phyloP scores from a whole-genome alignment of 2,797 vertebrate species.

The Halcyon chelicuti region DNA sequence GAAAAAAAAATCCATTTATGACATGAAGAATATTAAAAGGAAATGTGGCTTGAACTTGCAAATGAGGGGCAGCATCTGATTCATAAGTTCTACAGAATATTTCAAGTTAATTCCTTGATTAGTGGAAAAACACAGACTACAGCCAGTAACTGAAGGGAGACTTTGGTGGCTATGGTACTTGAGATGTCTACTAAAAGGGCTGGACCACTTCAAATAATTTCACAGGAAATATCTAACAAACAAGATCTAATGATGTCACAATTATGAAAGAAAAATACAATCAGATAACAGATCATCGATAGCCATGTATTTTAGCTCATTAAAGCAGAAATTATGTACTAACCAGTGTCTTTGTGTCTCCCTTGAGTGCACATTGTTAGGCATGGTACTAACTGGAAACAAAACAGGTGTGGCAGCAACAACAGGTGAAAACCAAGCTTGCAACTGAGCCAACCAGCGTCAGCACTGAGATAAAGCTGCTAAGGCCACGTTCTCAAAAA shows the following conservation, averaged over 20 bases:
- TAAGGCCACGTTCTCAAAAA: neutral
- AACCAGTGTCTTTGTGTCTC: neutral
- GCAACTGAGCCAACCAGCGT: neutral
- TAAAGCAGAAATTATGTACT: neutral
- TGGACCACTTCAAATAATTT: neutral
- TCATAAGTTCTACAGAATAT: neutral
- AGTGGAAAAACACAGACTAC: neutral
- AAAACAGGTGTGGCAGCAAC: neutral
- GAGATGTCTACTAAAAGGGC: neutral
- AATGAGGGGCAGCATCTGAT: neutral
- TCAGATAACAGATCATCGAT: neutral
- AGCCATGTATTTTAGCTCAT: neutral
- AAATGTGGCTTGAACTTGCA: neutral
- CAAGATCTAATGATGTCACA: neutral
- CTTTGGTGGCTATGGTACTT: accelerated
- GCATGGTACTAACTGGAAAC: neutral
- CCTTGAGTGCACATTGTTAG: neutral
- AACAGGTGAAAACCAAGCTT: neutral
- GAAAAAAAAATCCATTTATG: neutral
- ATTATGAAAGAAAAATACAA: neutral
- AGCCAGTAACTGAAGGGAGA: neutral
- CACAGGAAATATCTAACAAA: neutral
- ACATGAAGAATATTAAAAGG: neutral
- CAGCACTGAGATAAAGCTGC: neutral
- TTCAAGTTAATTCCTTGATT: neutral